Evolutionary conservation across 2,113 vertebrate genomes (phyloP).

Genomic region (Carassius gibelio): DNA sequence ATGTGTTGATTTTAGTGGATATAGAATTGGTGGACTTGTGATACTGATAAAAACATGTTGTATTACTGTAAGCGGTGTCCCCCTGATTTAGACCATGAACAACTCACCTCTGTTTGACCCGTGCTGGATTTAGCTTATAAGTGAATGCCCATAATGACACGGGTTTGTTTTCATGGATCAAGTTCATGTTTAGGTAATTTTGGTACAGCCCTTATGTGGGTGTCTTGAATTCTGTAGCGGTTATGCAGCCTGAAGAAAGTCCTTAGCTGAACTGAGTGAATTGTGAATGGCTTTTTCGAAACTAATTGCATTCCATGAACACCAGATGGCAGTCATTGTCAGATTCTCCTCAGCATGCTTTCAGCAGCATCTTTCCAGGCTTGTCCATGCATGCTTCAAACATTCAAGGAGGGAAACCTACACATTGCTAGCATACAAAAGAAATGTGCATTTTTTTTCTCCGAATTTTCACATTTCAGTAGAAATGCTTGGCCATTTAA

Average conservation of each 20-base stretch:
- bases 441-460: not conserved
- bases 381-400: not conserved
- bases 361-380: not conserved
- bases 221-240: not conserved
- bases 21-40: not conserved
- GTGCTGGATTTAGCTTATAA: slow-evolving; percentile 2
- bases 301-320: not conserved
- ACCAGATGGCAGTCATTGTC: slow-evolving; percentile 9
- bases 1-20: slow-evolving; percentile 5
- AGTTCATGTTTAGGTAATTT: slow-evolving; percentile 32
- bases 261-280: slow-evolving; percentile 11
- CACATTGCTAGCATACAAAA: not conserved
- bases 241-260: slow-evolving; percentile 5
- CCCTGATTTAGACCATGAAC: slow-evolving; percentile 17
- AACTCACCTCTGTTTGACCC: slow-evolving; percentile 3
- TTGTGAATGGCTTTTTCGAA: not conserved
- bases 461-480: not conserved
- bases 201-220: not conserved
- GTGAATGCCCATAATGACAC: not conserved
- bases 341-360: not conserved
- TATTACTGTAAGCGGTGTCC: slow-evolving; percentile 20
- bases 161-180: slow-evolving; percentile 24
- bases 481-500: not conserved
- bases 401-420: not conserved
- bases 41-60: not conserved